Evolutionary conservation across 2,888 invertebrate species (phyloP).

Genomic region (Lottia gigantea): DNA sequence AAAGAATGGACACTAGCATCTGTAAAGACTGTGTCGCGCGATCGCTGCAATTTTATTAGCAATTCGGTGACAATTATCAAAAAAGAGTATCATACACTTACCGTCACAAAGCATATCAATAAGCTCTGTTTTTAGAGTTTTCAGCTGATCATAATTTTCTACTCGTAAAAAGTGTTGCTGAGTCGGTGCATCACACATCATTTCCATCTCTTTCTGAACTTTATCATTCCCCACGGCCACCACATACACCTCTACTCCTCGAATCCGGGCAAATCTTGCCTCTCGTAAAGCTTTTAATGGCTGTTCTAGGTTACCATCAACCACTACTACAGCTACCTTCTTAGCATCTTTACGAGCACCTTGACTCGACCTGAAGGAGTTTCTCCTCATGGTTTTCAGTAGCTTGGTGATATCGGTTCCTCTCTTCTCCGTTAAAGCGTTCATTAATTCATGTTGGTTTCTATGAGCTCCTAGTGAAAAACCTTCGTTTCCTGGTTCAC

Average conservation of each 20-base stretch:
- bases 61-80: too few species aligned
- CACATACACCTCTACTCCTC: constrained; percentile 51
- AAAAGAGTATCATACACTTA: constrained; percentile 28
- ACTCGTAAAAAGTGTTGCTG: constrained; percentile 54
- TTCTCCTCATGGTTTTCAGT: constrained; percentile 44
- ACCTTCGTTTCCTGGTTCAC: constrained; percentile 37
- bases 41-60: too few species aligned
- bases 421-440: constrained; percentile 30
- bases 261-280: constrained; percentile 46
- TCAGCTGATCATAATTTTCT: constrained; percentile 44
- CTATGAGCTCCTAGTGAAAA: constrained; percentile 35
- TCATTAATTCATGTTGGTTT: constrained; percentile 32
- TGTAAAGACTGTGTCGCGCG: too few species aligned
- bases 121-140: constrained; percentile 42
- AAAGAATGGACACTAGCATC: too few species aligned
- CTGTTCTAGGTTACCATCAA: constrained; percentile 51
- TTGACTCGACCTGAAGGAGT: constrained; percentile 36
- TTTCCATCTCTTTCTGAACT: constrained; percentile 46
- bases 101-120: constrained; percentile 55
- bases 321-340: constrained; percentile 51
- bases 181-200: constrained; percentile 55
- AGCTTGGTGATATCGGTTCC: constrained; percentile 44
- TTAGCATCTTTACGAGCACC: constrained; percentile 49
- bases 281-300: constrained; percentile 49
- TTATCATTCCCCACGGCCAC: constrained; percentile 47